Evolutionary conservation across 2,797 vertebrate genomes (phyloP).

Genomic region (Gymnoscopelus microlampas): DNA sequence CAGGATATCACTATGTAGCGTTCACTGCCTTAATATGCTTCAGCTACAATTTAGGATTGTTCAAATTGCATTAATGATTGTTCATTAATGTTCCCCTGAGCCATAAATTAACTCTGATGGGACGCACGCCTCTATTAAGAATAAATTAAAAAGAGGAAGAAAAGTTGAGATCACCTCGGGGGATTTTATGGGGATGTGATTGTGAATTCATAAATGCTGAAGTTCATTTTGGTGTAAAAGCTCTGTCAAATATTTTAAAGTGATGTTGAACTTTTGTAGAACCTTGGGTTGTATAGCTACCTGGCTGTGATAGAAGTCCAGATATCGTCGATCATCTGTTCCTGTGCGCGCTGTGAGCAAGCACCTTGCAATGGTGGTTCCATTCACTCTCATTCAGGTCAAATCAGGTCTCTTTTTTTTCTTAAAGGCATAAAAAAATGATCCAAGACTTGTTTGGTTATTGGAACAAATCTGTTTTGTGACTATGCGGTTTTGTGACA

Average conservation of each 20-base stretch:
- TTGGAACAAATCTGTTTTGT: too few relatives aligned
- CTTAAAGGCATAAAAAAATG: too few relatives aligned
- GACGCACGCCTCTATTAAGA: constrained; percentile 39
- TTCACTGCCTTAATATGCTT: constrained; percentile 48
- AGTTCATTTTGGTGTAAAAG: constrained; percentile 27
- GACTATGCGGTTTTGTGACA: too few relatives aligned
- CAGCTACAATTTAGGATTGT: constrained; percentile 33
- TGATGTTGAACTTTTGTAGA: too few relatives aligned
- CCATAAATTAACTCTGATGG: constrained; percentile 46
- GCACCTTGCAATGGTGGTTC: too few relatives aligned
- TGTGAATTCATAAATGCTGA: constrained; percentile 37
- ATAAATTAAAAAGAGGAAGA: constrained; percentile 5
- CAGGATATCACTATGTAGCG: background rate
- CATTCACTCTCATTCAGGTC: too few relatives aligned
- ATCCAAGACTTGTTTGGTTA: too few relatives aligned
- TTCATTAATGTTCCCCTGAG: constrained; percentile 44
- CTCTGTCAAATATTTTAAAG: constrained; percentile 12
- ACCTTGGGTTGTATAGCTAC: too few relatives aligned
- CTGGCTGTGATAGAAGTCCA: too few relatives aligned
- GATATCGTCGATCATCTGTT: too few relatives aligned
- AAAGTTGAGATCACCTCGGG: constrained; percentile 21
- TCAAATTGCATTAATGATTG: constrained; percentile 43
- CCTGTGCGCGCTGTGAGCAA: too few relatives aligned
- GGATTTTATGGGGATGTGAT: constrained; percentile 49
- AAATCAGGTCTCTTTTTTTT: too few relatives aligned